Percentiles rank a stretch among this genome's conserved stretches.
Evolutionary conservation across 2,888 invertebrate species (phyloP).

Genomic region (Barypeithes pellucidus): DNA sequence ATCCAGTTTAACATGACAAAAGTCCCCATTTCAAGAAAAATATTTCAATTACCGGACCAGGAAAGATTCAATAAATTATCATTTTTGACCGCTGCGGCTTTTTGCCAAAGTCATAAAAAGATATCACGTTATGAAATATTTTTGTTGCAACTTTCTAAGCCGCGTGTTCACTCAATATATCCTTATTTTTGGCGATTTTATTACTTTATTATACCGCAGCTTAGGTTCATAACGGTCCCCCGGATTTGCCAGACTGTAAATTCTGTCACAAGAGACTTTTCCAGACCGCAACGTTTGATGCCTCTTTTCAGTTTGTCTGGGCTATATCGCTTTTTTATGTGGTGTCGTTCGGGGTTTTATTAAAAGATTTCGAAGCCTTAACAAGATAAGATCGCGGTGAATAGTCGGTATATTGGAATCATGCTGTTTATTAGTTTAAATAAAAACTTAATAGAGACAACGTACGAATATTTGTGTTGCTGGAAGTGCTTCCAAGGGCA

Average conservation of each 20-base stretch:
- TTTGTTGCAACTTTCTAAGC: constrained; percentile 67
- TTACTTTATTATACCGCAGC: constrained; percentile 72
- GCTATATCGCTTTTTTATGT: constrained; percentile 46
- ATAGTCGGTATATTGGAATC: constrained; percentile 19
- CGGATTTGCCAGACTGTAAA: constrained; percentile 69
- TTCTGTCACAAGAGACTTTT: constrained; percentile 55
- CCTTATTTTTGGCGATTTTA: constrained; percentile 72
- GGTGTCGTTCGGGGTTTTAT: constrained; percentile 49
- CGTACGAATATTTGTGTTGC: too few relatives aligned
- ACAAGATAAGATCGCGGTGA: constrained; percentile 9
- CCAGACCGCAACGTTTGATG: constrained; percentile 31
- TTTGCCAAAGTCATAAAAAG: constrained; percentile 67
- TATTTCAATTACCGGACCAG: constrained; percentile 69
- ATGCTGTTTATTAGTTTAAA: constrained; percentile 22
- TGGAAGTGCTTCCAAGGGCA: too few relatives aligned
- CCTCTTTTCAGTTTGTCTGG: constrained; percentile 44
- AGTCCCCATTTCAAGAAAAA: constrained; percentile 67
- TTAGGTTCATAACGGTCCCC: constrained; percentile 69
- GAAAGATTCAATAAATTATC: constrained; percentile 67
- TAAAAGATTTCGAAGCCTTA: constrained; percentile 40
- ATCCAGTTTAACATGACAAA: constrained; percentile 68
- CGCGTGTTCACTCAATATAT: constrained; percentile 71
- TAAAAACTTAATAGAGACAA: too few relatives aligned
- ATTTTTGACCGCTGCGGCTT: constrained; percentile 59
- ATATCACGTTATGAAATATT: constrained; percentile 69